Conservation (phyloP, 2,888 invertebrate genomes). For the Drosophila stalkeri region DNA sequence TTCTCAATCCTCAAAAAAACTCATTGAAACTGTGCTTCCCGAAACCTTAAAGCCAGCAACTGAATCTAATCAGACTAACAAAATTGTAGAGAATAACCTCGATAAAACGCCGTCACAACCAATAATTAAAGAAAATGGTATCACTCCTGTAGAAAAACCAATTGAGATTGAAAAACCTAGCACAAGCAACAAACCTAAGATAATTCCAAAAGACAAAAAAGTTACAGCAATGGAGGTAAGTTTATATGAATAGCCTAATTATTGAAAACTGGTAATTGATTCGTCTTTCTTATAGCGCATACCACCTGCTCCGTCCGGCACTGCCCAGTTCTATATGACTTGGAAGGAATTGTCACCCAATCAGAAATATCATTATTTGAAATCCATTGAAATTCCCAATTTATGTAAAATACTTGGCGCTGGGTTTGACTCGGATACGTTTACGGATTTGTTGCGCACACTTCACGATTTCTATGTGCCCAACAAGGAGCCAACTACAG, state of each 20-base stretch:
- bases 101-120: background rate
- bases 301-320: constrained; percentile 77
- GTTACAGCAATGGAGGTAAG: constrained; percentile 34
- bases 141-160: background rate
- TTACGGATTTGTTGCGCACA: constrained; percentile 76
- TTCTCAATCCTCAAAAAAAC: constrained; percentile 1
- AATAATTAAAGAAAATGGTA: constrained; percentile 1
- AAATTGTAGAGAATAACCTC: background rate
- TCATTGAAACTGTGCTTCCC: constrained; percentile 8
- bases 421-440: constrained; percentile 82
- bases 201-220: constrained; percentile 1
- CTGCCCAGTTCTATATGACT: constrained; percentile 83
- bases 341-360: constrained; percentile 82
- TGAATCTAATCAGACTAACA: background rate
- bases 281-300: constrained; percentile 56
- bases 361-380: constrained; percentile 83
- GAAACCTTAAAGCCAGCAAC: background rate
- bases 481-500: constrained; percentile 71
- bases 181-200: background rate
- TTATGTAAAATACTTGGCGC: constrained; percentile 84
- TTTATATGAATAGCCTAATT: background rate
- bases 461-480: constrained; percentile 79
- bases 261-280: background rate
- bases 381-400: constrained; percentile 77
- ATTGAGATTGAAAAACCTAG: background rate